phyloP scores from a whole-genome alignment of 1,140 invertebrate species.

The Drosophila ogumai region DNA sequence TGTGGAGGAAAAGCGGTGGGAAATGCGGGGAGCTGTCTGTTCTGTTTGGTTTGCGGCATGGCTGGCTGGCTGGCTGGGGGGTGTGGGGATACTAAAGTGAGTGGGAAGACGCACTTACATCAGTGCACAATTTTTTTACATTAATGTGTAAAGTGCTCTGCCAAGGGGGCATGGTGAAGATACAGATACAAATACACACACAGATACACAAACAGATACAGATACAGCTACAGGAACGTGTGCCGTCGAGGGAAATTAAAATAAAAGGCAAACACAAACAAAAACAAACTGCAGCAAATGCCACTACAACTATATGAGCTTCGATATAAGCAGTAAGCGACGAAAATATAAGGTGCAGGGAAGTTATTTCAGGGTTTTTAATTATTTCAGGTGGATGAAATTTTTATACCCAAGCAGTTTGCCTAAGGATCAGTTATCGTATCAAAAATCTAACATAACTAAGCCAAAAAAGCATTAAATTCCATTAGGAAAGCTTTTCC shows the following conservation, averaged over 20 bases:
- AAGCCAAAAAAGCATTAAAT: too few species aligned
- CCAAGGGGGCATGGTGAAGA: constrained; percentile 4
- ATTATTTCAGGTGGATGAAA: neutral
- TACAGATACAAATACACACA: neutral
- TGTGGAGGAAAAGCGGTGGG: neutral
- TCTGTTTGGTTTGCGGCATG: constrained; percentile 63
- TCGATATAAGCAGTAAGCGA: constrained; percentile 5
- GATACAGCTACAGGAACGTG: constrained; percentile 16
- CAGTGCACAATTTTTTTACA: constrained; percentile 81
- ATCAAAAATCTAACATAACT: too few species aligned
- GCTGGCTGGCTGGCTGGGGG: constrained; percentile 19
- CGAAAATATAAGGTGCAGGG: neutral
- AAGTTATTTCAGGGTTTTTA: neutral
- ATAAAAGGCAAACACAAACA: constrained; percentile 72
- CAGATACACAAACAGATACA: neutral
- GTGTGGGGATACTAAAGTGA: constrained; percentile 42
- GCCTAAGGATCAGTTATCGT: too few species aligned
- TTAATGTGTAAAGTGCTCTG: constrained; percentile 73
- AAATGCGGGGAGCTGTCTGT: constrained; percentile 28
- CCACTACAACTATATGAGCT: constrained; percentile 40
- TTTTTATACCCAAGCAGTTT: too few species aligned
- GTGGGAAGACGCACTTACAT: constrained; percentile 80
- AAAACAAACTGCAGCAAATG: constrained; percentile 35
- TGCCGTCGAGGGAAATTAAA: constrained; percentile 78
- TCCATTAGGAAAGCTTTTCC: too few species aligned